Evolutionary conservation across 2,888 invertebrate species (phyloP), one percentile per base, ranked within the genome.

Genomic region (Lacanobia wlatinum): DNA sequence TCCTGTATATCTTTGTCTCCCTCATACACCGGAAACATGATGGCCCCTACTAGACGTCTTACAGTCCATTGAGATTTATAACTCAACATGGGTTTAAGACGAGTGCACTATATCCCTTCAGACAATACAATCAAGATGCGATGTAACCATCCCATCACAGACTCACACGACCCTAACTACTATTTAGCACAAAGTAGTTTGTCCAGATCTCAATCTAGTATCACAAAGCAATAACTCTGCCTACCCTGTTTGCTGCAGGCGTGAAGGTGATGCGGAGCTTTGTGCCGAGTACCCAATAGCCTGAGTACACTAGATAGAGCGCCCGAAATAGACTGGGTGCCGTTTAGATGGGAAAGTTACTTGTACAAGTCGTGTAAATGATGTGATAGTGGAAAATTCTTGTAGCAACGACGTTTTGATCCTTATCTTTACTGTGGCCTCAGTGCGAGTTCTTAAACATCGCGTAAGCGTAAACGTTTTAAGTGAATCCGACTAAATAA

Each of bases 251-350:
- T 38, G 18, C n/a, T 18, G 48, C n/a, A 59, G 58, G 63, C 63
- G 63, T 73, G 73, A 73, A 73, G 34, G 56, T 75, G 73, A 76
- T 12, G 62, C 48, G 48, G 55, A 73, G 73, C 76, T 76, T 76
- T 76, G 78, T 75, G 50, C 43, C 28, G 23, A 55, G 46, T 21
- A 5, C 59, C 62, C 73, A 59, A 63, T 63, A 66, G 62, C 69
- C 75, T 70, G 58, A 81, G 53, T 69, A 80, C 60, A 68, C 65
- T 69, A 70, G 69, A 70, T 70, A 46, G 53, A 66, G 46, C 58
- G 28, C 43, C 55, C 74, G 28, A 79, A 73, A 76, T 79, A 73
- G 65, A 64, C 43, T 60, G n/a, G 9, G 80, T 10, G 23, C 18
- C 12, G 80, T 74, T 80, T 61, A 52, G 9, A 52, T 16, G 38